Base-by-base conservation (phyloP, 2,888 invertebrate genomes). In the Agrenia bidenticulata region DNA sequence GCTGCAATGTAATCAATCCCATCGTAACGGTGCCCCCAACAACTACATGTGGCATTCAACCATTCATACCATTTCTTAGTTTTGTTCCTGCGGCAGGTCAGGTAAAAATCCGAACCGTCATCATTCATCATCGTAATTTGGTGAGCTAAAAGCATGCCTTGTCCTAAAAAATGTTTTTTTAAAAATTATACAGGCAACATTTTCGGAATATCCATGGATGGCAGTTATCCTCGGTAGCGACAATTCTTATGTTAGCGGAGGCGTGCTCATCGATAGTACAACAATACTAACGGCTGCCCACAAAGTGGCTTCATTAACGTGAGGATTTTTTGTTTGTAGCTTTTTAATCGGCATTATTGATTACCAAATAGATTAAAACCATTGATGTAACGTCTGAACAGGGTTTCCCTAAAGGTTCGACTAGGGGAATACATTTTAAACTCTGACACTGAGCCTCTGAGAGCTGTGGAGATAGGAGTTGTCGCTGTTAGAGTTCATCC, bases 371-470 rank as follows among this genome's bases (percentile, higher is more conserved):
- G n/a, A n/a, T n/a, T n/a, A n/a, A n/a, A n/a, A n/a, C n/a, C n/a
- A n/a, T n/a, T n/a, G n/a, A n/a, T n/a, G n/a, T n/a, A n/a, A n/a
- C n/a, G n/a, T n/a, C n/a, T n/a, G n/a, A n/a, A n/a, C 21, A 70
- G 67, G 19, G 37, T 61, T 23, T 51, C 61, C 0, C 26, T 88
- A 9, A 87, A 87, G 78, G 85, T 88, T 1, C 84, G 89, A 24
- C 79, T 90, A 1, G 90, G 90, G 0, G 90, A 89, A 77, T 89
- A 89, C 88, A 86, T 90, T 78, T 86, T 86, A 0, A 83, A 84
- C 19, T 83, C 82, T 4, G 84, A 83, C 0, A 82, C 80, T 32
- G 89, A 90, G 73, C 86, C 86, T 0, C 82, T 87, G 54, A 83
- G 86, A 0, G 85, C 84, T 65, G 83, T 86, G 75, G 88, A 89